Evolutionary conservation across 2,113 vertebrate genomes (phyloP), one percentile per base, ranked within the genome.

Genomic region (Okapia johnstoni): DNA sequence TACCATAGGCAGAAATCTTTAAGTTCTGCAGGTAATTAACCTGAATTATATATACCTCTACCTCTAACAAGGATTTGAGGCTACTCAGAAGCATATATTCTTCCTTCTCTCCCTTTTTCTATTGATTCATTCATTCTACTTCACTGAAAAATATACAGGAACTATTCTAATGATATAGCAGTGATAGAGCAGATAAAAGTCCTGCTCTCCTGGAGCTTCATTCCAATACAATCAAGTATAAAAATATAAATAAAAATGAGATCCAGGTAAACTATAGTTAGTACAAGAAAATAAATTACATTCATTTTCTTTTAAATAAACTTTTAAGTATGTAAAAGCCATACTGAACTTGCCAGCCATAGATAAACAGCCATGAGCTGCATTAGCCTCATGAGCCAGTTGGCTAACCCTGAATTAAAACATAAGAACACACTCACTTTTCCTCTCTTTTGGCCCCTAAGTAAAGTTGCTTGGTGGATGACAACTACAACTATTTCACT

Each of bases 231-330:
- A 66, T 85, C 86, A 80, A 90, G 93, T 79, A 12, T 16, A 85
- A 96, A 84, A 50, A 80, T 50, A 90, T 10, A 88, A 61, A 90
- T 58, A 89, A 93, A 93, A 96, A 83, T 76, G n/a, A 76, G 60
- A 87, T 88, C 3, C 11, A 85, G 63, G 57, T 7, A 85, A 95
- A 76, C 36, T 80, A 58, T 4, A 88, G 25, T 77, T 88, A 63
- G 33, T 80, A 26, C 6, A 88, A 76, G 28, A 57, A 91, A 96
- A 58, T 50, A 80, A 95, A 63, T 40, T 80, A 43, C n/a, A 52
- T 83, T 86, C 33, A 33, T 85, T 79, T 88, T 48, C 63, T 73
- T 85, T 85, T 70, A 92, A 93, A 84, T 50, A 88, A 70, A 46
- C 15, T 33, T 81, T 73, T 63, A 88, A 95, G 48, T 63, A 63